Conservation (phyloP, 35 echinoderm and acorn worm genomes). For the Apostichopus parvimensis region DNA sequence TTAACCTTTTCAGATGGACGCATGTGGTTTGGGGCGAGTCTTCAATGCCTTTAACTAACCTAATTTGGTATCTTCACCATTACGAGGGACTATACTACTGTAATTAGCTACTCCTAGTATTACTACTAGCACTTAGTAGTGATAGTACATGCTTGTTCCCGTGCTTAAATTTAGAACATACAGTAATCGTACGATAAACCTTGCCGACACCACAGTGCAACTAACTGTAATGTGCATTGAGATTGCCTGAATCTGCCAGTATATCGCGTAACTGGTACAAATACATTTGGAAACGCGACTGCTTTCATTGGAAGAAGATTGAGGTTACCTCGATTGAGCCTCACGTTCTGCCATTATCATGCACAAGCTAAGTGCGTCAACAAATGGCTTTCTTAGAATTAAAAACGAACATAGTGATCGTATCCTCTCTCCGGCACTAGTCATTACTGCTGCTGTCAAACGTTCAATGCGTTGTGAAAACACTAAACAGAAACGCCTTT, state of each 20-base stretch:
- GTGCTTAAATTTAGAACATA: not conserved
- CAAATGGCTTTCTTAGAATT: conserved; percentile 5
- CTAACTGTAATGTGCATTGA: not conserved
- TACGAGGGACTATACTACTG: not conserved
- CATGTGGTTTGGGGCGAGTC: no score
- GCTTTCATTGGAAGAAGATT: not conserved
- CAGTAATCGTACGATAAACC: not conserved
- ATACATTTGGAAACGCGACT: not conserved
- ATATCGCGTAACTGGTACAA: not conserved
- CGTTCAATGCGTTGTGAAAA: no score
- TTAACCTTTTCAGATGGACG: no score
- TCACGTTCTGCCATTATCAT: conserved; percentile 26
- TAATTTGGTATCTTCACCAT: no score
- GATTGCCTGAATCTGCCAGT: no score
- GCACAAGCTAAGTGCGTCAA: not conserved
- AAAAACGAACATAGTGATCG: not conserved
- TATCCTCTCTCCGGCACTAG: not conserved
- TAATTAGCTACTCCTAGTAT: not conserved
- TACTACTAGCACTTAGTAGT: not conserved
- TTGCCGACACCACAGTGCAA: not conserved
- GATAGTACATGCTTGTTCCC: not conserved
- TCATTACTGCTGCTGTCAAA: not conserved
- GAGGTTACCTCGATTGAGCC: not conserved
- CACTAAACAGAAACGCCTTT: no score
- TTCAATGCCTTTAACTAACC: no score